Evolutionary conservation across 2,113 vertebrate species (phyloP), one percentile per base, ranked within the genome.

Genomic region (Chaetorhynchus papuensis): DNA sequence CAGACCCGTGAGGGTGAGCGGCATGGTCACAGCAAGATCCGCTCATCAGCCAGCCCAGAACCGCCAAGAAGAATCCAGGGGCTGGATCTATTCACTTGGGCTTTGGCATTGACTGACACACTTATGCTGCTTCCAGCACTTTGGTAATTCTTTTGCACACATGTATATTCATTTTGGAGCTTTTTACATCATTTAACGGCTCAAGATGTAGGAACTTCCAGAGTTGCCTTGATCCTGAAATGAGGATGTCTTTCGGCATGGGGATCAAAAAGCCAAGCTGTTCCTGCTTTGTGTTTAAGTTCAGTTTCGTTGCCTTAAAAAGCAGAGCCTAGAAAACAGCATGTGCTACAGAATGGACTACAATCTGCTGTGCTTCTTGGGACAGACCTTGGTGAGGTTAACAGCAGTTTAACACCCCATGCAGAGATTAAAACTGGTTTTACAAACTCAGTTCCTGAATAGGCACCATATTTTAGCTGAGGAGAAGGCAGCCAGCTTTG

Each of bases 201-300:
- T 89, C 52, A 84, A 71, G 69, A 68, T 83, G 61, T 17, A 85
- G 69, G 87, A 93, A 87, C 49, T 89, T 94, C 60, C 68, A 50
- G 71, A 88, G 59, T 8, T 89, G 94, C 65, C 81, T 94, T 69
- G 70, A 91, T 93, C 81, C 70, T 41, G 56, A 68, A 41, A 74
- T 39, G 33, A 66, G 50, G 45, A 87, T 42, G 12, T 57, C 18
- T 78, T 91, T 95, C 70, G 76, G 70, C 1, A 0, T 2, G 59
- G 49, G 53, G 57, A 94, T 94, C 74, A 90, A 82, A 95, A 87
- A 82, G 57, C 27, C 61, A 86, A 82, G 53, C 68, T 81, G 53
- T 27, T 87, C 64, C 44, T 60, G 65, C 57, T 85, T 59, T 0
- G 2, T 64, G 54, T 52, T 81, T 72, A 89, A 90, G 57, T 72